Evolutionary conservation across 1,140 invertebrate species (phyloP), one percentile per base, ranked within the genome.

Genomic region (Aphis gossypii): DNA sequence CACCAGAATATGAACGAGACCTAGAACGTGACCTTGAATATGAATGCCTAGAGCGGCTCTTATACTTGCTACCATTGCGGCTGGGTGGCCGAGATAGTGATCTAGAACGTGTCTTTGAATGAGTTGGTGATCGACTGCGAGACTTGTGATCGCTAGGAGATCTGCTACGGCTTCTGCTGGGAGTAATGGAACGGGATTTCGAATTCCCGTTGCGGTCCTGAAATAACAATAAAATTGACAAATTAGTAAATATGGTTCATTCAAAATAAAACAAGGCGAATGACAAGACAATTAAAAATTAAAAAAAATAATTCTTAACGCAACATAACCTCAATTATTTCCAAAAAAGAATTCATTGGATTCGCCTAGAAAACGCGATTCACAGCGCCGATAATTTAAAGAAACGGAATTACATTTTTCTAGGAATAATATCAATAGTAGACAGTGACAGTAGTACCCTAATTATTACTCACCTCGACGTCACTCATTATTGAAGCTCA

Each of bases 11-110:
- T 0, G 94, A 94, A 76, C 94, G 94, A 4, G 94, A 94, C 56
- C 94, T 94, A 6, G 95, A 95, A 11, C 95, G 94, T 23, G 94
- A 94, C 68, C 87, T 90, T 30, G 93, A 94, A 18, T 91, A 91
- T 1, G 89, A 94, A 86, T 94, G 89, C 46, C 87, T 94, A 4
- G 92, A 93, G 56, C 94, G 94, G 56, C 91, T 92, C 46, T 92
- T 92, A 21, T 91, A 88, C 68, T 91, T 88, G 86, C 90, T 93
- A 20, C 92, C 92, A 1, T 93, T 93, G 21, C 92, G 68, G n/a
- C 92, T 93, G 18, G 92, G 92, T 4, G 92, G 92, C 2, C 56
- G 90, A 38, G 94, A 92, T 1, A 83, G 8, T 48, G 94, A 94
- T 93, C 94, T 60, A n/a, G 90, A 91, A 20, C 93, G 93, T 25